Evolutionary conservation across 2,888 invertebrate species (phyloP).

Genomic region (Eupithecia centaureata): DNA sequence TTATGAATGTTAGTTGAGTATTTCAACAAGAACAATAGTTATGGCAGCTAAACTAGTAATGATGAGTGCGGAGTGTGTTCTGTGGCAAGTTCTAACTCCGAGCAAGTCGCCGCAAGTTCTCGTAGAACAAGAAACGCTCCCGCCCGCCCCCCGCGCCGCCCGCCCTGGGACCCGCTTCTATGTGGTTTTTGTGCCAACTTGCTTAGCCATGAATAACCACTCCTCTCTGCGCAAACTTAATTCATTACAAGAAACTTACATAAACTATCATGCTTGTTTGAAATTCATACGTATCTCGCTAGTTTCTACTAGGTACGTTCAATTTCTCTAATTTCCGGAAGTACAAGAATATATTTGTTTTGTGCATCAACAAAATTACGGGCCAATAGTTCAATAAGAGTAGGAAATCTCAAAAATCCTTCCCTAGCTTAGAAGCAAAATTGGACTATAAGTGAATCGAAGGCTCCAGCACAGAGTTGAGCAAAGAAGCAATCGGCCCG

Average conservation of each 20-base stretch:
- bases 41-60: conserved; percentile 1
- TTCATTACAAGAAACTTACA: conserved; percentile 19
- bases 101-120: conserved; percentile 1
- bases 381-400: not conserved
- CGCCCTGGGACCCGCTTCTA: not conserved
- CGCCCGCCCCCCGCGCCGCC: not conserved
- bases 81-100: conserved; percentile 2
- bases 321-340: not conserved
- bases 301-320: not conserved
- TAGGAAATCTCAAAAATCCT: not conserved
- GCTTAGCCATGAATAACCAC: conserved; percentile 27
- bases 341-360: not conserved
- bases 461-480: not conserved
- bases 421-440: not conserved
- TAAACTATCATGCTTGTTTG: conserved; percentile 9
- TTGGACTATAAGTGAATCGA: conserved; percentile 2
- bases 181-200: conserved; percentile 31
- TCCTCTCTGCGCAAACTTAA: conserved; percentile 5
- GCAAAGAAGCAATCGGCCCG: conserved; percentile 11
- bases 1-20: not conserved
- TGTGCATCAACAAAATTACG: not conserved
- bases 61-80: not conserved
- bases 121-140: conserved; percentile 7
- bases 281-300: conserved; percentile 4
- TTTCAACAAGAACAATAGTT: not conserved